phyloP scores from a whole-genome alignment of 2,113 vertebrate genomes.

The Saimiri boliviensis region DNA sequence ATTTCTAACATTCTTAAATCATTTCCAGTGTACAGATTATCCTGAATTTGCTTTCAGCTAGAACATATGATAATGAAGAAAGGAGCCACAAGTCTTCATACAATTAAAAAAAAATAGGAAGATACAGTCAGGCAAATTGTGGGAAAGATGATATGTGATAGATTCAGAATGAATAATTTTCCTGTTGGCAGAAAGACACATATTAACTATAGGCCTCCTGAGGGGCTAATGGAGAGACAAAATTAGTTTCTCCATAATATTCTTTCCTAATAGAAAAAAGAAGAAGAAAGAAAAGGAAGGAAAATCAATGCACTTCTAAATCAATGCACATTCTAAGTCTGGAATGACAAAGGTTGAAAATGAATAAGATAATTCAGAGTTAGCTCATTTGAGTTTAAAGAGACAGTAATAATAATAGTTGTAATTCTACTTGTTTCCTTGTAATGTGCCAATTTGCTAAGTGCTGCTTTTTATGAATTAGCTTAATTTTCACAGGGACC shows the following conservation, averaged over 20 bases:
- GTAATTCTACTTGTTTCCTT: not conserved
- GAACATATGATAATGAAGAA: not conserved
- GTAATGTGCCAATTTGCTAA: not conserved
- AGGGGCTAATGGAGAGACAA: not conserved
- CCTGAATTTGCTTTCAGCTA: not conserved
- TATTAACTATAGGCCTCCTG: not conserved
- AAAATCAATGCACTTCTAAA: not conserved
- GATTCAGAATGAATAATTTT: conserved; percentile 25
- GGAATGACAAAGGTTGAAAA: not conserved
- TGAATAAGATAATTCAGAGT: not conserved
- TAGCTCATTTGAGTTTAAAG: conserved; percentile 3
- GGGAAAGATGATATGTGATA: not conserved
- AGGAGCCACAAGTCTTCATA: not conserved
- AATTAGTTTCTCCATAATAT: conserved; percentile 27
- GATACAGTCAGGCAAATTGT: not conserved
- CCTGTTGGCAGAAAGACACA: not conserved
- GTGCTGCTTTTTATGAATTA: not conserved
- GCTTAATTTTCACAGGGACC: not conserved
- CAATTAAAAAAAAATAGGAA: not conserved
- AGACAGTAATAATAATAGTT: not conserved
- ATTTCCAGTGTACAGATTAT: not conserved
- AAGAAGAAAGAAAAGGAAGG: not conserved
- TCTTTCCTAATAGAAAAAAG: not conserved
- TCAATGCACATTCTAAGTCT: too few species aligned
- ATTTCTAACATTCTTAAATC: not conserved